Base-by-base conservation (phyloP, 2,797 vertebrate species). In the Acropternis orthonyx region DNA sequence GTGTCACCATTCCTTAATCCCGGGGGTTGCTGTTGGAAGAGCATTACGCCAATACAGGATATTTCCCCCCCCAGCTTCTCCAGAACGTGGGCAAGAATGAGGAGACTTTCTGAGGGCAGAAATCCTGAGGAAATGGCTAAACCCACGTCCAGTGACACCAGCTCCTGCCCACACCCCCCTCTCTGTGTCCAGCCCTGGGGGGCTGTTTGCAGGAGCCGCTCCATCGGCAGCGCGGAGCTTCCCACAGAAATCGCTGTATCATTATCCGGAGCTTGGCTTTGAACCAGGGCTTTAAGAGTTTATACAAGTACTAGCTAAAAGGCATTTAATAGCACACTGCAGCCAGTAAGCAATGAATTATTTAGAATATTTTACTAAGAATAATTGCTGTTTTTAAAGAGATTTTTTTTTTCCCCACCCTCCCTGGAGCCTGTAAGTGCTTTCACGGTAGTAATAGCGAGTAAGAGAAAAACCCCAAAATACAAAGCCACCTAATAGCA, bases 321-420 rank as follows among this genome's bases (percentile, higher is more conserved):
- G 96, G 92, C 94, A 96, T 96, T 96, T 96, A 94, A 94, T 91
- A 93, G 91, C 89, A 87, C 41, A 48, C 62, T 88, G 73, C 85
- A 92, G 88, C 89, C 94, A 97, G 88, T 96, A 96, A 96, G 93
- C 88, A 92, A 92, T 96, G 77, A 96, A 97, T 97, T 94, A 96
- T 96, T 96, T 95, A 96, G 94, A 96, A 92, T 93, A 96, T 96
- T 96, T 96, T 97, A 84, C 94, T 92, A 95, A 91, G 79, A 96
- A 96, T 95, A 95, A 96, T 96, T 93, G 91, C 89, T 96, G 74
- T 3, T 91, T 95, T 96, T 86, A 95, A 93, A 92, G 87, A 78
- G 48, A 10, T 26, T 71, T 84, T 69, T 69, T 22, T 3, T 0
- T 0, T 5, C 9, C 21, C 14, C 41, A 11, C 81, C 74, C 62